Percentiles rank a stretch among this genome's conserved stretches.
Evolutionary conservation across 2,113 vertebrate species (phyloP).

Genomic region (Hemibagrus wyckioides): DNA sequence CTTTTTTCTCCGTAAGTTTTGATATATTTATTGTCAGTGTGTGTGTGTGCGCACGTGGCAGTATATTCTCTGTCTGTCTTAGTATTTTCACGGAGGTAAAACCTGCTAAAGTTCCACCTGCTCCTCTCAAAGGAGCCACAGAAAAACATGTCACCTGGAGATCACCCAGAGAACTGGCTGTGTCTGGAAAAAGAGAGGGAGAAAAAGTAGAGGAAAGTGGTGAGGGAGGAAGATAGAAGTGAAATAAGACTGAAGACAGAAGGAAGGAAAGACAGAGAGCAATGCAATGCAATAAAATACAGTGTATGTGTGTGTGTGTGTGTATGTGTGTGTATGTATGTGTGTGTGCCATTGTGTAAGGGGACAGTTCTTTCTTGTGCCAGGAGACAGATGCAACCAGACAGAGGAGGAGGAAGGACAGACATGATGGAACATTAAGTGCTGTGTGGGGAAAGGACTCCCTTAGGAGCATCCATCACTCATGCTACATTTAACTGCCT

Average conservation of each 20-base stretch:
- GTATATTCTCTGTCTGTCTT: conserved; percentile 31
- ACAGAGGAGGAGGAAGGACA: conserved; percentile 55
- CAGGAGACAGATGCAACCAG: conserved; percentile 60
- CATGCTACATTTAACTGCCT: conserved; percentile 59
- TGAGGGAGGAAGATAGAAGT: conserved; percentile 20
- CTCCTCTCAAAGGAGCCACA: conserved; percentile 44
- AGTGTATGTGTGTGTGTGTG: conserved; percentile 10
- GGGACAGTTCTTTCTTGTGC: conserved; percentile 30
- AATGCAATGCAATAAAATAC: conserved; percentile 32
- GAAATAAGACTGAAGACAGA: conserved; percentile 23
- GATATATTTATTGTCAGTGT: conserved; percentile 15
- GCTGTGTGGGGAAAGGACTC: conserved; percentile 61
- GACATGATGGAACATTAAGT: conserved; percentile 53
- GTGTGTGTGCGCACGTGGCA: conserved; percentile 8
- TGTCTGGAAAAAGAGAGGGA: conserved; percentile 26
- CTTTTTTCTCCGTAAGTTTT: background rate
- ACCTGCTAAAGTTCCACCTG: conserved; percentile 61
- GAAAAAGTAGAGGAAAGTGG: background rate
- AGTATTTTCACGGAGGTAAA: conserved; percentile 35
- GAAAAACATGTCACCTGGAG: conserved; percentile 59
- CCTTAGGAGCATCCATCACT: conserved; percentile 49
- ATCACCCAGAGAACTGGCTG: conserved; percentile 48
- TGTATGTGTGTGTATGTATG: conserved; percentile 24
- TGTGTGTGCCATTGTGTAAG: conserved; percentile 22
- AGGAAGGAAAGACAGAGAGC: conserved; percentile 32